Conservation (phyloP, 2,888 invertebrate species). For the Lasioglossum vierecki region DNA sequence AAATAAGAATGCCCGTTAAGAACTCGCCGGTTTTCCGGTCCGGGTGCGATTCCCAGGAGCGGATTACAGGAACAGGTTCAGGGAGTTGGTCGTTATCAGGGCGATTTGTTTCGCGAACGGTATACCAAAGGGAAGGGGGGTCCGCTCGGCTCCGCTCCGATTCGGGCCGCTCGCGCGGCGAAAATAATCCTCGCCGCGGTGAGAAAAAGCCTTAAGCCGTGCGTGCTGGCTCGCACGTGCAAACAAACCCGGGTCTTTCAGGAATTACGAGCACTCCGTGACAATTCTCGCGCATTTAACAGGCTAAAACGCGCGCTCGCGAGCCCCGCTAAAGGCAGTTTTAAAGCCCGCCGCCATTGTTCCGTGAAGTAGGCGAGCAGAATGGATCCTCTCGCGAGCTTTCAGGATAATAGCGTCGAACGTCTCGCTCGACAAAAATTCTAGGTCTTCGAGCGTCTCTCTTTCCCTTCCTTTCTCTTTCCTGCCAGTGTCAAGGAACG, state of each 20-base stretch:
- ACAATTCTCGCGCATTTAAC: conserved; percentile 59
- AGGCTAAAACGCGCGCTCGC: conserved; percentile 53
- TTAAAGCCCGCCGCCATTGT: conserved; percentile 57
- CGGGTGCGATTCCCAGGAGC: neutral
- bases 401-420: conserved; percentile 56
- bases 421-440: conserved; percentile 40
- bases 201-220: conserved; percentile 52
- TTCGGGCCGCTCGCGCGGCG: neutral
- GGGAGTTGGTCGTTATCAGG: conserved; percentile 41
- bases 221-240: conserved; percentile 37
- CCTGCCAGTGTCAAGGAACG: conserved; percentile 4
- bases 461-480: neutral
- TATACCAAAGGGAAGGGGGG: neutral
- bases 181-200: conserved; percentile 10
- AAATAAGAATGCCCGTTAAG: neutral
- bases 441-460: conserved; percentile 4
- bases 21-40: neutral
- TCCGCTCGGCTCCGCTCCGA: neutral
- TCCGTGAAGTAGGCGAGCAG: conserved; percentile 51
- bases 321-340: conserved; percentile 39
- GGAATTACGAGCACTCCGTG: conserved; percentile 59
- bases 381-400: conserved; percentile 54
- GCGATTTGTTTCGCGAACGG: conserved; percentile 48
- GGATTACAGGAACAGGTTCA: conserved; percentile 37
- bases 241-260: conserved; percentile 51